Percentiles rank a stretch among this genome's conserved stretches.
phyloP scores from a whole-genome alignment of 2,797 vertebrate species.

The Siniperca undulata region DNA sequence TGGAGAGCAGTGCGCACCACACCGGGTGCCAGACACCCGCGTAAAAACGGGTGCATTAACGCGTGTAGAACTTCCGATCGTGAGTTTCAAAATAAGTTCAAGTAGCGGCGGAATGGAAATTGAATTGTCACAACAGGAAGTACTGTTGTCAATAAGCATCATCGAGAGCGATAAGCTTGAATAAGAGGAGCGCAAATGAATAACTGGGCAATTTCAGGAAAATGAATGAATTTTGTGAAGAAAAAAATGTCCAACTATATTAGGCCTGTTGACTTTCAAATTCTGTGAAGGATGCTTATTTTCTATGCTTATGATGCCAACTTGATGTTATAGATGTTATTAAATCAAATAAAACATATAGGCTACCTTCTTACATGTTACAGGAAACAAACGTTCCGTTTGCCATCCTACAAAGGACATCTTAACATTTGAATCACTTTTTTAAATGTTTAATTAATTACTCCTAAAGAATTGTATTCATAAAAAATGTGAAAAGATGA shows the following conservation, averaged over 20 bases:
- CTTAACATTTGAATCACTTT: not conserved
- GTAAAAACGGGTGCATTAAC: slow-evolving; percentile 16
- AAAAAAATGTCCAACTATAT: no score
- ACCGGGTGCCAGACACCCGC: slow-evolving; percentile 48
- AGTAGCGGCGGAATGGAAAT: not conserved
- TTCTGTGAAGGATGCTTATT: no score
- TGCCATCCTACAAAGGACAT: not conserved
- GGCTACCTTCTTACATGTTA: no score
- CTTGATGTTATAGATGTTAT: not conserved
- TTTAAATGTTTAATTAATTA: no score
- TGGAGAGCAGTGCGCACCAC: slow-evolving; percentile 62
- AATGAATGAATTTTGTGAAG: not conserved
- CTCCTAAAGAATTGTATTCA: not conserved
- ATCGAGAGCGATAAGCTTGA: no score
- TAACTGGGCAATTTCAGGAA: no score
- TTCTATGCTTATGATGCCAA: not conserved
- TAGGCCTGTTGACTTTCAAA: not conserved
- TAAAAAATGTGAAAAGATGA: not conserved
- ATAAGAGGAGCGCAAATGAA: no score
- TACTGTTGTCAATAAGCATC: not conserved
- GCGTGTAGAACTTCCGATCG: slow-evolving; percentile 28
- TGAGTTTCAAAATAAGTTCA: slow-evolving; percentile 59
- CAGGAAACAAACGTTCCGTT: not conserved
- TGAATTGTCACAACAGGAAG: not conserved
- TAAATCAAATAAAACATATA: no score